Base-by-base conservation (phyloP, 1,140 invertebrate genomes). In the Andricus grossulariae region DNA sequence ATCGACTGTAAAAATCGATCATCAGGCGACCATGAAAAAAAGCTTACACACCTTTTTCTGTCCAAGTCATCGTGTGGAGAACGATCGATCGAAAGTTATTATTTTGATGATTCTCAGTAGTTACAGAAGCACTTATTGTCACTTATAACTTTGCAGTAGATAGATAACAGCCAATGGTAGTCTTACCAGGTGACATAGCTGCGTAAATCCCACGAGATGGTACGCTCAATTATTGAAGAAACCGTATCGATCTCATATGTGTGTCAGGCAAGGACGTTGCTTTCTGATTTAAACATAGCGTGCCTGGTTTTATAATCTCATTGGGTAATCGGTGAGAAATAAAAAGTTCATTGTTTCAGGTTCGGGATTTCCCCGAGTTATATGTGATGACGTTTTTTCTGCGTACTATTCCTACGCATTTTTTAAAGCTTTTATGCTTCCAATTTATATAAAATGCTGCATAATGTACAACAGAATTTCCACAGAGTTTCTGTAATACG, bases 141-240 rank as follows among this genome's bases (percentile, higher is more conserved):
- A 45, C 39, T 45, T 60, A 60, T 66, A 66, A 32, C 60, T 66
- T 66, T 66, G n/a, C n/a, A 66, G 60, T 32, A 39, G 15, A 21
- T 66, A 45, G 3, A 66, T 45, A 45, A 45, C 39, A 39, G 11
- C 32, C 32, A 66, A 39, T 13, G 32, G 4, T n/a, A 66, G 39
- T 66, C 5, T 66, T 66, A 66, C 15, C 60, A 66, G 25, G 60
- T 66, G 60, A 66, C 60, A 66, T 66, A 66, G 60, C 60, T 45
- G 60, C 25, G 60, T 45, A 66, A 66, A 66, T 66, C 60, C 60
- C 60, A 66, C 60, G 25, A 66, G 60, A 66, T 66, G 52, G 52
- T 54, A 39, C 60, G n/a, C 32, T 66, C 32, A 66, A 66, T 66
- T 66, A 66, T 66, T 66, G 25, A 66, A 66, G 60, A 66, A 39